A percentile compares a stretch with the other conserved stretches of the same genome.
Evolutionary conservation across 1,140 invertebrate genomes (phyloP).

Genomic region (Bombus huntii): DNA sequence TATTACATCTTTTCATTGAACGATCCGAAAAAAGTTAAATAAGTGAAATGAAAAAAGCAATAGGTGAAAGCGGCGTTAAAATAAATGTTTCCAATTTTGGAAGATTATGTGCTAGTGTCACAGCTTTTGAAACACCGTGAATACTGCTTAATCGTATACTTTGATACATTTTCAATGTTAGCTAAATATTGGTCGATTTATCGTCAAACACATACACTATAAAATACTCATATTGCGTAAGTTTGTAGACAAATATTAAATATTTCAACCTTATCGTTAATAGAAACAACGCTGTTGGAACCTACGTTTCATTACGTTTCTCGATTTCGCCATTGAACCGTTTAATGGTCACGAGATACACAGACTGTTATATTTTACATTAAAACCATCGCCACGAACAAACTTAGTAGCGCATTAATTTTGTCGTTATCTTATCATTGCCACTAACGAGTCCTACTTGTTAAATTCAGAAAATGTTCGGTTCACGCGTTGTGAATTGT

Average conservation of each 20-base stretch:
- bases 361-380: constrained; percentile 28
- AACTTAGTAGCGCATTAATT: constrained; percentile 35
- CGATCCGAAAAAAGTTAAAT: no score
- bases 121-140: no score
- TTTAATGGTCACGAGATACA: constrained; percentile 32
- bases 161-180: no score
- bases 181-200: no score
- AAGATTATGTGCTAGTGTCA: no score
- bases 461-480: constrained; percentile 41
- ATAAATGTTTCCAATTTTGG: no score
- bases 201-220: no score
- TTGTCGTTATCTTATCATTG: constrained; percentile 36
- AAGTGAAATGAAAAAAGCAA: no score
- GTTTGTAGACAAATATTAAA: not conserved
- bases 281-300: not conserved
- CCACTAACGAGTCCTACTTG: constrained; percentile 50
- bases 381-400: constrained; percentile 13
- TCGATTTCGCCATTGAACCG: not conserved
- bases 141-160: no score
- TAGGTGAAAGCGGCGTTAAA: no score
- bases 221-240: no score
- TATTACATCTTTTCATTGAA: no score
- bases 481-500: constrained; percentile 24
- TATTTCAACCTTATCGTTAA: not conserved
- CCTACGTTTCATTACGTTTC: not conserved